phyloP scores from a whole-genome alignment of 2,888 invertebrate species.

The Napeogenes sylphis region DNA sequence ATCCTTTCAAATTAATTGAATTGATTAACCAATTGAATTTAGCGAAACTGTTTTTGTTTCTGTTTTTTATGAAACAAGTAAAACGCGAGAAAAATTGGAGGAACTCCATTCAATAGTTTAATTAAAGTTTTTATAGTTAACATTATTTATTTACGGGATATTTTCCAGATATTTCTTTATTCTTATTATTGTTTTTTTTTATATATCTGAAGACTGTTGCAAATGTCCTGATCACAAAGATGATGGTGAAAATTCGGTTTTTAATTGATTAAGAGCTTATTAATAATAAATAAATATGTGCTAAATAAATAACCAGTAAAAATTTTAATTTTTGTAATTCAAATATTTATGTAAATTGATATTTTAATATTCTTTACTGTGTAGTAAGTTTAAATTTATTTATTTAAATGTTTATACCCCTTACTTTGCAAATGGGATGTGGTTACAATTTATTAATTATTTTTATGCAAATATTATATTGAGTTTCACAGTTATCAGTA shows the following conservation, averaged over 20 bases:
- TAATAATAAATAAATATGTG: no score
- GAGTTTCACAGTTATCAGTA: slow-evolving; percentile 30
- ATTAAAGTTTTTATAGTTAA: slow-evolving; percentile 18
- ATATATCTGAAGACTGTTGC: neutral
- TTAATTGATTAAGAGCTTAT: no score
- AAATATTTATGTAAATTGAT: no score
- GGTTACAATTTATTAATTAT: neutral
- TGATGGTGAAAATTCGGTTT: neutral
- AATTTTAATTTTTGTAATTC: no score
- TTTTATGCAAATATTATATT: slow-evolving; percentile 28
- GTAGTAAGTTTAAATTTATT: neutral
- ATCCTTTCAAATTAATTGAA: slow-evolving; percentile 67
- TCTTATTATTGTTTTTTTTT: no score
- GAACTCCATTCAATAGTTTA: slow-evolving; percentile 32
- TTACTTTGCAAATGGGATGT: neutral
- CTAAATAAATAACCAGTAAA: no score
- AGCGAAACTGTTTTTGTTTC: slow-evolving; percentile 54
- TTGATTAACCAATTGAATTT: slow-evolving; percentile 72
- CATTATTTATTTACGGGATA: no score
- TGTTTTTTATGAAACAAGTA: slow-evolving; percentile 41
- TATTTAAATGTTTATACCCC: no score
- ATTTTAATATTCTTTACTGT: neutral
- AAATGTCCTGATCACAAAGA: neutral
- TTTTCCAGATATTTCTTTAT: no score
- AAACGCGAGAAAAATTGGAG: slow-evolving; percentile 30